phyloP scores from a whole-genome alignment of 2,888 invertebrate genomes.

The Glaucopsyche alexis region DNA sequence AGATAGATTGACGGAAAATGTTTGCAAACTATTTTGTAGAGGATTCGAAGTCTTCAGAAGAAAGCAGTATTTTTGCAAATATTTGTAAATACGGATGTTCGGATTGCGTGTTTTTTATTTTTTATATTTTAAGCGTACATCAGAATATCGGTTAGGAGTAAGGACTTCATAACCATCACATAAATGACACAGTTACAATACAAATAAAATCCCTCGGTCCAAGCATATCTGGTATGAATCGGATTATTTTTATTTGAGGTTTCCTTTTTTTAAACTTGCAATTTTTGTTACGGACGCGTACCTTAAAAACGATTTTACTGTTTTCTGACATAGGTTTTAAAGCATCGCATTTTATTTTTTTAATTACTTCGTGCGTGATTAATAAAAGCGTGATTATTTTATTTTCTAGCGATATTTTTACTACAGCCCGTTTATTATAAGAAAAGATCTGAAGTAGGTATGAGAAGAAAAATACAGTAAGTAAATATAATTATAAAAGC shows the following conservation, averaged over 20 bases:
- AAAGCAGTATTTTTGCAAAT: neutral
- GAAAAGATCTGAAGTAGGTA: too few relatives aligned
- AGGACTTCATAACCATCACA: neutral
- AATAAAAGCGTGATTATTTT: neutral
- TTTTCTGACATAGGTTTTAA: neutral
- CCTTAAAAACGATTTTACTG: neutral
- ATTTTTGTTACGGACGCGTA: neutral
- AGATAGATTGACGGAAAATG: neutral
- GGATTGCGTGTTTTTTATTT: too few relatives aligned
- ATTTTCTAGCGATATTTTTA: neutral
- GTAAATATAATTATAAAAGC: too few relatives aligned
- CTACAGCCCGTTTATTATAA: neutral
- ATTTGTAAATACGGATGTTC: neutral
- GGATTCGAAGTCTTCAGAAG: neutral
- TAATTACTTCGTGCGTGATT: neutral
- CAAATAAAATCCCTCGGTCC: neutral
- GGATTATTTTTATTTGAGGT: neutral
- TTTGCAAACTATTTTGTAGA: neutral
- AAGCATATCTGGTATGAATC: slow-evolving; percentile 17
- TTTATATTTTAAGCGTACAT: neutral
- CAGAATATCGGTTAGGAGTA: neutral
- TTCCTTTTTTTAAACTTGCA: neutral
- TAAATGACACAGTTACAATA: neutral
- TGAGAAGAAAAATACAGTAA: too few relatives aligned
- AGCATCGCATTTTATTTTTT: neutral